These are phyloP conservation scores for Apamea anceps DNA, from an alignment of 2,888 invertebrate genomes.

Conservation along the genomic window DNA sequence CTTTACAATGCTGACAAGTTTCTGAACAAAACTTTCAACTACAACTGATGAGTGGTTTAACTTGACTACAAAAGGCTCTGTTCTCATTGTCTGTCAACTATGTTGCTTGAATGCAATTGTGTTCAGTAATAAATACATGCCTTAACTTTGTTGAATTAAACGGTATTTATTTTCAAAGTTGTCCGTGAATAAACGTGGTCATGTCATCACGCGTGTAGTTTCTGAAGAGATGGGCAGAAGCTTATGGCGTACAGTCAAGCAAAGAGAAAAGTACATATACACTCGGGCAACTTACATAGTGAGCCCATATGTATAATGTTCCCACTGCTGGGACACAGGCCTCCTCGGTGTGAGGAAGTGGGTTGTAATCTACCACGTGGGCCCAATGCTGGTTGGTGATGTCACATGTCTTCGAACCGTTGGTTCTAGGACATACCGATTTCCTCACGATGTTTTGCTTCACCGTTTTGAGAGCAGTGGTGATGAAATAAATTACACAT, in stretches of 20 bases:
- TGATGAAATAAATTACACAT: no score
- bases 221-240: background rate
- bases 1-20: background rate
- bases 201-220: background rate
- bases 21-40: conserved; percentile 32
- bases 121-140: conserved; percentile 1
- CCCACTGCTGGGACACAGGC: no score
- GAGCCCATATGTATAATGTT: no score
- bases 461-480: no score
- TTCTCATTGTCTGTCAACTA: conserved; percentile 37
- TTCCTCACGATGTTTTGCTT: no score
- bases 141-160: conserved; percentile 8
- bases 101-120: conserved; percentile 2
- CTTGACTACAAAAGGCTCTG: conserved; percentile 11
- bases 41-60: background rate
- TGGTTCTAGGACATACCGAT: no score
- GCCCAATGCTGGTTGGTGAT: no score
- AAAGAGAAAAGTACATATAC: background rate
- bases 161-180: conserved; percentile 6
- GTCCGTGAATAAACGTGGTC: background rate
- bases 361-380: no score
- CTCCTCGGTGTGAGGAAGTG: no score
- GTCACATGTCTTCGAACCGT: no score
- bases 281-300: background rate
- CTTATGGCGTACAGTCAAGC: background rate